Conservation (phyloP, 2,113 vertebrate genomes). For the Vireo altiloquus region DNA sequence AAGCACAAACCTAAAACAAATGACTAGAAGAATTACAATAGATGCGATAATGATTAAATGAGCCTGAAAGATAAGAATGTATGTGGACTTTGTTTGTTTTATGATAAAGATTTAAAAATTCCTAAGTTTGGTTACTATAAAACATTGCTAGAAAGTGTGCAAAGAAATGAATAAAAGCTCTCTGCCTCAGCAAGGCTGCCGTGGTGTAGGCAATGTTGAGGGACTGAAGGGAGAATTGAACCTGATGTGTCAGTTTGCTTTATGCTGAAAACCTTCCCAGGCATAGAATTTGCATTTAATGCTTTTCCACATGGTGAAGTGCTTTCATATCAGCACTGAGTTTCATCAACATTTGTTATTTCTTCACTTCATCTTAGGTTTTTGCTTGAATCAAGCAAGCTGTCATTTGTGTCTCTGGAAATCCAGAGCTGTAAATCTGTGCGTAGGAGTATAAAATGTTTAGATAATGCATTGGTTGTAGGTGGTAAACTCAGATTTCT, state of each 20-base stretch:
- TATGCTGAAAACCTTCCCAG: neutral
- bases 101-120: neutral
- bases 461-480: neutral
- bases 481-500: neutral
- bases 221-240: neutral
- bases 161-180: neutral
- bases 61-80: neutral
- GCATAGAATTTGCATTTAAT: slow-evolving; percentile 34
- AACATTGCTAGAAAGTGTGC: neutral
- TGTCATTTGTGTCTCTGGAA: neutral
- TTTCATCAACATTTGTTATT: slow-evolving; percentile 33
- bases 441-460: neutral
- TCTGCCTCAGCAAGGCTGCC: neutral
- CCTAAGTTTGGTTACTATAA: neutral
- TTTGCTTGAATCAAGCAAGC: slow-evolving; percentile 16
- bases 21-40: neutral
- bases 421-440: neutral
- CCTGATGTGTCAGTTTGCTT: slow-evolving; percentile 10
- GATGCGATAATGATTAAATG: neutral
- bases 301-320: neutral
- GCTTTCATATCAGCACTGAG: neutral
- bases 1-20: neutral
- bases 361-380: neutral
- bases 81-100: neutral
- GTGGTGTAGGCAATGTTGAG: neutral